phyloP scores from a whole-genome alignment of 1,140 invertebrate genomes.

The Dryas iulia region DNA sequence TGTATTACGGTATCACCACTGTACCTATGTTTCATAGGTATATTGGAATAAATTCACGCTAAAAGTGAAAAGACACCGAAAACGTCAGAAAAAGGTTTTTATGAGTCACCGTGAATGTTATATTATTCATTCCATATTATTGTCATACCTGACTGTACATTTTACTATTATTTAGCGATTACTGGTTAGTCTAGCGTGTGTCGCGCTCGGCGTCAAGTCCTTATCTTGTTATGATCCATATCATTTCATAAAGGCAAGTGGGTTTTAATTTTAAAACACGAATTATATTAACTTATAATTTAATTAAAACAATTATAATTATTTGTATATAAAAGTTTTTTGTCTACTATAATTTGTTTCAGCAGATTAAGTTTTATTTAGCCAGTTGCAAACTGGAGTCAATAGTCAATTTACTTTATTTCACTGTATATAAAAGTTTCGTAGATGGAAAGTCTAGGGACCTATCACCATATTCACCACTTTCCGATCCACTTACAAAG shows the following conservation, averaged over 20 bases:
- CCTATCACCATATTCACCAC: too few species aligned
- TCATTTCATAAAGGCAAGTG: constrained; percentile 14
- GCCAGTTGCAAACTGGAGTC: too few species aligned
- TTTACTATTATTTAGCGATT: neutral
- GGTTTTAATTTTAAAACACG: constrained; percentile 5
- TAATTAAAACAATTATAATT: neutral
- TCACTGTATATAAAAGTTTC: too few species aligned
- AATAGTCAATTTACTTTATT: too few species aligned
- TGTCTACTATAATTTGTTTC: too few species aligned
- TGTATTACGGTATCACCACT: too few species aligned
- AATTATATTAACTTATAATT: neutral
- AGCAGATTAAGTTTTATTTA: neutral
- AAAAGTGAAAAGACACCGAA: neutral
- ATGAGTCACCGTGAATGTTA: constrained; percentile 23
- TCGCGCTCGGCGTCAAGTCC: constrained; percentile 16
- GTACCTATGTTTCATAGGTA: too few species aligned
- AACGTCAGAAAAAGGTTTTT: neutral
- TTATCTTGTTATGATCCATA: constrained; percentile 27
- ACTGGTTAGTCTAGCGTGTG: constrained; percentile 17
- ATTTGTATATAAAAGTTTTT: neutral
- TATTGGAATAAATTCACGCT: too few species aligned
- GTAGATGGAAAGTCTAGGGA: too few species aligned
- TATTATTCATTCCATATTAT: neutral
- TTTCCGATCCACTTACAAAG: too few species aligned
- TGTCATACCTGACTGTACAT: neutral